Percentiles rank a stretch among this genome's conserved stretches.
These are phyloP conservation scores for Metallyticus violacea DNA, from an alignment of 2,888 invertebrate species.

Conservation along the genomic window DNA sequence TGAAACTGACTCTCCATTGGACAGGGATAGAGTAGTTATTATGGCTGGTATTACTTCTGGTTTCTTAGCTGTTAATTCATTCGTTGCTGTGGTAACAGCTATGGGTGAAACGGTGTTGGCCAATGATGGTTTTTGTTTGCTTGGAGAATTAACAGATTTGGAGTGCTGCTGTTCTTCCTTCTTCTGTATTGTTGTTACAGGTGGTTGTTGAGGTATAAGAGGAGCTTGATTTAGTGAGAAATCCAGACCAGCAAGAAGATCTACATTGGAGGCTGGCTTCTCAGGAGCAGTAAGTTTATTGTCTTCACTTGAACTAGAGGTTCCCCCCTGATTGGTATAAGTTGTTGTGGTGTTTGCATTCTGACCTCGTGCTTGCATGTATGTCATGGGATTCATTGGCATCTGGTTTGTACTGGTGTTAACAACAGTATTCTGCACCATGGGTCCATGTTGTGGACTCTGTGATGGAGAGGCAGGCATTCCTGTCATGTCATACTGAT, in stretches of 20 bases:
- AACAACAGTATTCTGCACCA: constrained; percentile 38
- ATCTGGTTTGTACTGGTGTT: constrained; percentile 1
- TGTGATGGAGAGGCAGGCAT: not conserved
- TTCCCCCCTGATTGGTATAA: constrained; percentile 21
- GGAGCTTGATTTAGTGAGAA: constrained; percentile 66
- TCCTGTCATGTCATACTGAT: constrained; percentile 45
- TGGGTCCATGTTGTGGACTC: constrained; percentile 17
- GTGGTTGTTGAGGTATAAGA: constrained; percentile 51
- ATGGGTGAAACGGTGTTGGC: not conserved
- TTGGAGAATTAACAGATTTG: not conserved
- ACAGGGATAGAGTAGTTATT: not conserved
- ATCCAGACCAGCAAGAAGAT: constrained; percentile 74
- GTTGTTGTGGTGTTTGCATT: constrained; percentile 37
- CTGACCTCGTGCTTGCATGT: constrained; percentile 41
- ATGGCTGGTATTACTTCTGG: not conserved
- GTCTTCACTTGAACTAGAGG: not conserved
- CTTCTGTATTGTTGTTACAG: constrained; percentile 7
- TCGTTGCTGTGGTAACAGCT: not conserved
- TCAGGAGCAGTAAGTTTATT: not conserved
- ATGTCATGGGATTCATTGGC: constrained; percentile 40
- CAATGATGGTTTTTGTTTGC: not conserved
- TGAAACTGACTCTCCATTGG: not conserved
- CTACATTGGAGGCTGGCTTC: constrained; percentile 54
- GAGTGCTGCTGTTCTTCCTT: constrained; percentile 33
- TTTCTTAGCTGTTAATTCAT: not conserved